Conservation (phyloP, 2,888 invertebrate genomes). For the Machimus rusticus region DNA sequence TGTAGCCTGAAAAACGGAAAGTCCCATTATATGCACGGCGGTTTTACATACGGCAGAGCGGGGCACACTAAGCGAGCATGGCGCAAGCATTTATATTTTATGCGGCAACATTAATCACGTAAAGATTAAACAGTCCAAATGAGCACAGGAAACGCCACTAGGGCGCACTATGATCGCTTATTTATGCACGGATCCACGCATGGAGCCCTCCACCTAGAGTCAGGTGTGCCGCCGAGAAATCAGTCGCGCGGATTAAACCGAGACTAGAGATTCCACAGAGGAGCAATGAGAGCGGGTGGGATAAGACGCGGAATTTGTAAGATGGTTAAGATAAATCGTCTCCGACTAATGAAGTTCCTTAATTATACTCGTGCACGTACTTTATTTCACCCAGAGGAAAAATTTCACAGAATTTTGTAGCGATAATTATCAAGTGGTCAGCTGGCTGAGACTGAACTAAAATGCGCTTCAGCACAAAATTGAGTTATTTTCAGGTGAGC, state of each 20-base stretch:
- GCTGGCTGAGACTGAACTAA: constrained; percentile 43
- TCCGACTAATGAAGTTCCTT: constrained; percentile 33
- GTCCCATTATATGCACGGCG: constrained; percentile 1
- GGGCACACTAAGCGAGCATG: constrained; percentile 11
- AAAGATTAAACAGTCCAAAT: constrained; percentile 7
- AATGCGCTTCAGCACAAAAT: constrained; percentile 31
- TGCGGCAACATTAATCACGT: constrained; percentile 23
- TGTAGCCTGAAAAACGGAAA: constrained; percentile 71
- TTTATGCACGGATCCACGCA: constrained; percentile 3
- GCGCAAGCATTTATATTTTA: constrained; percentile 30
- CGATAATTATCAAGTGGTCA: constrained; percentile 43
- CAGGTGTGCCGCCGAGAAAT: constrained; percentile 6
- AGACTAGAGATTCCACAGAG: neutral
- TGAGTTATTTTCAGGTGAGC: constrained; percentile 43
- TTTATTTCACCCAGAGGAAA: constrained; percentile 23
- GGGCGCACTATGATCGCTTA: constrained; percentile 1
- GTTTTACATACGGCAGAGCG: neutral
- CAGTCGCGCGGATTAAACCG: neutral
- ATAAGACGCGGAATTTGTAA: neutral
- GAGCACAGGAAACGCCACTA: neutral
- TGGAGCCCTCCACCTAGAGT: neutral
- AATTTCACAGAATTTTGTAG: constrained; percentile 12
- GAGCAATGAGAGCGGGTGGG: constrained; percentile 6
- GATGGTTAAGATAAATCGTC: constrained; percentile 15
- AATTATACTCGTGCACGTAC: constrained; percentile 37